phyloP scores from a whole-genome alignment of 2,113 vertebrate genomes.

The Asarcornis scutulata region DNA sequence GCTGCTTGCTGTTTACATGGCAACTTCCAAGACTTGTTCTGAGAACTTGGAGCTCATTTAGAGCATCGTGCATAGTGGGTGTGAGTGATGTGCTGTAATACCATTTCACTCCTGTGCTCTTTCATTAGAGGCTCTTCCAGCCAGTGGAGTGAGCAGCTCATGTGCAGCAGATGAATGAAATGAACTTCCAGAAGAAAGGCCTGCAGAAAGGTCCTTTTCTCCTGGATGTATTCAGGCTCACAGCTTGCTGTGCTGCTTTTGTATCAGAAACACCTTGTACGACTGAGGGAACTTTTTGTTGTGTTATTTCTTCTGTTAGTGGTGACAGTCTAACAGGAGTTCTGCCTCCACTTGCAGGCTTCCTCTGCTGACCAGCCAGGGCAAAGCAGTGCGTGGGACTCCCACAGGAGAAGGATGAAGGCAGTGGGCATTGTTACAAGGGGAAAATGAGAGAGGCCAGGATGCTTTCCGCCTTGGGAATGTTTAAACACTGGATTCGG shows the following conservation, averaged over 20 bases:
- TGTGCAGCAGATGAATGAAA: not conserved
- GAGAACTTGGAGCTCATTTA: not conserved
- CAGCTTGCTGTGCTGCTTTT: not conserved
- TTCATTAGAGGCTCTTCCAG: not conserved
- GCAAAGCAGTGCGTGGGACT: not conserved
- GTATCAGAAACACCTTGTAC: not conserved
- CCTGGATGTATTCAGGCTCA: accelerated
- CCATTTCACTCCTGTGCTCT: accelerated
- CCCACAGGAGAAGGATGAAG: not conserved
- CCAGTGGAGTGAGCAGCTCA: not conserved
- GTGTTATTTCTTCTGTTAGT: not conserved
- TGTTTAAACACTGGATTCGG: too few relatives aligned
- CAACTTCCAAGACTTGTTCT: not conserved
- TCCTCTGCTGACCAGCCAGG: not conserved
- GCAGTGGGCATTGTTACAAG: not conserved
- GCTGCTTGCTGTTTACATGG: not conserved
- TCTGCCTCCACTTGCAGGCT: not conserved
- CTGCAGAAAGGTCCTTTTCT: not conserved
- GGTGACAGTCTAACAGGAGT: not conserved
- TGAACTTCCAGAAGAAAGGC: not conserved
- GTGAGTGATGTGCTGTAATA: accelerated
- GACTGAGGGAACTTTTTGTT: not conserved
- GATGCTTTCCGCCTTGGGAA: not conserved
- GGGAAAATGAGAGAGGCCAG: not conserved
- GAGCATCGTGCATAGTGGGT: accelerated